These are phyloP conservation scores for Hippopotamyrus pictus DNA, from an alignment of 2,797 vertebrate species.

Conservation along the genomic window DNA sequence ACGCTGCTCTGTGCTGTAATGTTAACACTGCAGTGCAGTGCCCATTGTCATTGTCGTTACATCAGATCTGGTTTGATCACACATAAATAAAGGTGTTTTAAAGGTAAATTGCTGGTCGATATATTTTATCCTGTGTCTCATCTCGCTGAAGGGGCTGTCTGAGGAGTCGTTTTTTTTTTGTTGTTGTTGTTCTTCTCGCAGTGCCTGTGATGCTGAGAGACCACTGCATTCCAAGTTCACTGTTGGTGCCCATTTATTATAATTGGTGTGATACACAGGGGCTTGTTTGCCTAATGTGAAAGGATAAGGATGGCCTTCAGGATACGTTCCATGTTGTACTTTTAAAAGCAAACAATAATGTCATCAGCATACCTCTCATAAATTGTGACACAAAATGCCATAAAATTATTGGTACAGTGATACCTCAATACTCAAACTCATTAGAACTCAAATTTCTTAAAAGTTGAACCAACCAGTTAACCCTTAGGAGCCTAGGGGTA, in stretches of 20 bases:
- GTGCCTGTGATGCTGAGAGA: neutral
- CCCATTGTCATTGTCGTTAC: too few relatives aligned
- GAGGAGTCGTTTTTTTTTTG: neutral
- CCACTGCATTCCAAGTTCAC: neutral
- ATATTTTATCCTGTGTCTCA: too few relatives aligned
- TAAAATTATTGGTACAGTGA: neutral
- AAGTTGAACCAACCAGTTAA: too few relatives aligned
- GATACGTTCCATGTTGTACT: neutral
- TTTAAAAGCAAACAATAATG: neutral
- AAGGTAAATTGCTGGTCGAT: too few relatives aligned
- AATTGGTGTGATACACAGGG: neutral
- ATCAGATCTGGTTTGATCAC: too few relatives aligned
- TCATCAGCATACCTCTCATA: neutral
- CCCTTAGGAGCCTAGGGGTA: too few relatives aligned
- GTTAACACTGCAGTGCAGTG: too few relatives aligned
- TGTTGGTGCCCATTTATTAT: neutral
- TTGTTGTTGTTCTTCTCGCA: neutral
- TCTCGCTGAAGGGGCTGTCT: too few relatives aligned
- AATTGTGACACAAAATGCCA: neutral
- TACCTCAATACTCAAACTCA: too few relatives aligned
- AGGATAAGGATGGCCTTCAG: neutral
- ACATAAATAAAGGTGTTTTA: too few relatives aligned
- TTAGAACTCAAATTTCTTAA: too few relatives aligned
- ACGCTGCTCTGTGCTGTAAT: too few relatives aligned
- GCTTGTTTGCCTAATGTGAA: neutral